These are phyloP conservation scores for Pelvicachromis taeniatus DNA, from an alignment of 2,113 vertebrate genomes.

Conservation along the genomic window DNA sequence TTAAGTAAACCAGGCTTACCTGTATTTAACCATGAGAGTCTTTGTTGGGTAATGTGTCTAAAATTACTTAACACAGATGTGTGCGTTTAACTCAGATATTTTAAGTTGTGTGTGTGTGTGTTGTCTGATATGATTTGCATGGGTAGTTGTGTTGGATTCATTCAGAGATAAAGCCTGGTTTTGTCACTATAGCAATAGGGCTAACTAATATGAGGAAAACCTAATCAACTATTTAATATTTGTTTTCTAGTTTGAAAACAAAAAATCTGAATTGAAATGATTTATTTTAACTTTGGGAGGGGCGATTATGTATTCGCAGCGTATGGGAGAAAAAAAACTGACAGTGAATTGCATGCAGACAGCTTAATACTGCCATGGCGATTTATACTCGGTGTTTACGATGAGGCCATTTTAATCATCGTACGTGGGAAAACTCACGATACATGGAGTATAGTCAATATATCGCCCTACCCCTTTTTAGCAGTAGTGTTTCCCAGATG, in stretches of 20 bases:
- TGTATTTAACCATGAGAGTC: fast-evolving
- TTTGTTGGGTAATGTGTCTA: neutral
- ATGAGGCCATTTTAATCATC: neutral
- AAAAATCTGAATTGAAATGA: neutral
- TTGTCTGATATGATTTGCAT: neutral
- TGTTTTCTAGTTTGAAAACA: neutral
- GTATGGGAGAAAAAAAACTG: fast-evolving
- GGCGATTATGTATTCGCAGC: neutral
- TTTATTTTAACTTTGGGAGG: neutral
- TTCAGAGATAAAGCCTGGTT: neutral
- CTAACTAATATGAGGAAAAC: neutral
- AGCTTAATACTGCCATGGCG: neutral
- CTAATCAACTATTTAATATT: neutral
- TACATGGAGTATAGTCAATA: neutral
- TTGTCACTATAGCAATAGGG: neutral
- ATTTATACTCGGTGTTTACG: neutral
- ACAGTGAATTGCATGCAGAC: neutral
- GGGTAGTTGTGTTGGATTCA: neutral
- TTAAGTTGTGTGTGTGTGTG: no score
- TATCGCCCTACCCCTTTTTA: neutral
- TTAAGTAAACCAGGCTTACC: neutral
- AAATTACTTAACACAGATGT: neutral
- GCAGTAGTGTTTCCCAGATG: neutral
- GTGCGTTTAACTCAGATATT: neutral
- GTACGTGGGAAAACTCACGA: neutral